Conservation (phyloP, 2,113 vertebrate genomes). For the Lanius ludovicianus region DNA sequence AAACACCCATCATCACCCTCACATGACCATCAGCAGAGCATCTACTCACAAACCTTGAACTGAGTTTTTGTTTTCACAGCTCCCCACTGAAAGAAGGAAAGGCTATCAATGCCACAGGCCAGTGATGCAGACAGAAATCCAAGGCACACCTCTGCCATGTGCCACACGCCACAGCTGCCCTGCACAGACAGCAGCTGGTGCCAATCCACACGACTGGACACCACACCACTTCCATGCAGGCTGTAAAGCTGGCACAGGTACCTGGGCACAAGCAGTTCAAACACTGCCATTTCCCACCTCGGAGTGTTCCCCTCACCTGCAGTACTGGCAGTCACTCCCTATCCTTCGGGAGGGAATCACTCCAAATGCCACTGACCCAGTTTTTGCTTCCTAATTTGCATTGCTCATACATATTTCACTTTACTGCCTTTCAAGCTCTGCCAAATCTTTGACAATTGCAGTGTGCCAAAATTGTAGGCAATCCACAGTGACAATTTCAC, state of each 20-base stretch:
- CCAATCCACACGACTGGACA: not conserved
- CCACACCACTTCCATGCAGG: not conserved
- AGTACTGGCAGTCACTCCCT: not conserved
- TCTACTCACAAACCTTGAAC: not conserved
- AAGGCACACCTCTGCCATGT: accelerated
- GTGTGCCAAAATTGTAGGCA: not conserved
- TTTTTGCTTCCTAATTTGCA: not conserved
- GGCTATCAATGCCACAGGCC: not conserved
- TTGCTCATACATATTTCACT: not conserved
- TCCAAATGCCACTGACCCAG: not conserved
- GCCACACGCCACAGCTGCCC: not conserved
- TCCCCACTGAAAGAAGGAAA: not conserved
- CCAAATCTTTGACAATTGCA: not conserved
- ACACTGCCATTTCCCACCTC: not conserved
- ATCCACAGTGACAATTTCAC: not conserved
- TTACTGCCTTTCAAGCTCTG: not conserved
- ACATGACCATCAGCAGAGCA: not conserved
- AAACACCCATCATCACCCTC: not conserved
- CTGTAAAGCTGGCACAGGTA: not conserved
- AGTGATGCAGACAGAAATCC: not conserved
- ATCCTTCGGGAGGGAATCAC: not conserved
- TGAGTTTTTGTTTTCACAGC: not conserved
- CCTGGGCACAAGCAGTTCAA: not conserved
- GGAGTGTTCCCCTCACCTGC: not conserved
- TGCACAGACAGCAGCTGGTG: not conserved